These are phyloP conservation scores for Calameuta filiformis DNA, from an alignment of 2,888 invertebrate species.

Conservation along the genomic window DNA sequence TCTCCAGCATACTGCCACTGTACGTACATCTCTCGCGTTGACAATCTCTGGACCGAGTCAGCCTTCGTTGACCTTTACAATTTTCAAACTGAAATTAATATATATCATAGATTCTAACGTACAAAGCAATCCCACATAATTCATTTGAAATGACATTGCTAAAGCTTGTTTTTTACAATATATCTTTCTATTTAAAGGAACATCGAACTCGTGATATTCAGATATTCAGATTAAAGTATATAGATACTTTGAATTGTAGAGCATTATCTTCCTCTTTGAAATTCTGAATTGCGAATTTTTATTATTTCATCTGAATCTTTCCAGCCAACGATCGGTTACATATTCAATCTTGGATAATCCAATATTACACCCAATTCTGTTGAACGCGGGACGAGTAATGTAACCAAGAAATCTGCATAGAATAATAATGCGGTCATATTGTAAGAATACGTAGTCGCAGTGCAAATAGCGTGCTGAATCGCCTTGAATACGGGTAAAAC, in stretches of 20 bases:
- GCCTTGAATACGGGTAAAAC: background rate
- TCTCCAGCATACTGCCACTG: too few species aligned
- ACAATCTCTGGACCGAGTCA: background rate
- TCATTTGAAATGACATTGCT: background rate
- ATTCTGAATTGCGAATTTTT: background rate
- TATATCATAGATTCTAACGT: background rate
- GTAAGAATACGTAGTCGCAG: background rate
- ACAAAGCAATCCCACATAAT: background rate
- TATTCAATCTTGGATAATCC: background rate
- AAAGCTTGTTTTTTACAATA: background rate
- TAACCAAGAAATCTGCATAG: too few species aligned
- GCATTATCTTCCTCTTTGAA: background rate
- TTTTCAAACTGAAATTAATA: background rate
- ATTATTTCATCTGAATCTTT: background rate
- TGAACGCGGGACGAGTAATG: background rate
- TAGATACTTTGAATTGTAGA: background rate
- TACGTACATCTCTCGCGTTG: background rate
- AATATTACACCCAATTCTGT: background rate
- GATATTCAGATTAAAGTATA: background rate
- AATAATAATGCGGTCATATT: too few species aligned
- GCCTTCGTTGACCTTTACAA: too few species aligned
- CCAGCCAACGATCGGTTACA: background rate
- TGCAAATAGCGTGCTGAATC: background rate
- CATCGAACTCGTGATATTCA: background rate
- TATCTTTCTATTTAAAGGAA: background rate